Conservation (phyloP, 2,797 vertebrate species). For the Leptodactylus fallax region DNA sequence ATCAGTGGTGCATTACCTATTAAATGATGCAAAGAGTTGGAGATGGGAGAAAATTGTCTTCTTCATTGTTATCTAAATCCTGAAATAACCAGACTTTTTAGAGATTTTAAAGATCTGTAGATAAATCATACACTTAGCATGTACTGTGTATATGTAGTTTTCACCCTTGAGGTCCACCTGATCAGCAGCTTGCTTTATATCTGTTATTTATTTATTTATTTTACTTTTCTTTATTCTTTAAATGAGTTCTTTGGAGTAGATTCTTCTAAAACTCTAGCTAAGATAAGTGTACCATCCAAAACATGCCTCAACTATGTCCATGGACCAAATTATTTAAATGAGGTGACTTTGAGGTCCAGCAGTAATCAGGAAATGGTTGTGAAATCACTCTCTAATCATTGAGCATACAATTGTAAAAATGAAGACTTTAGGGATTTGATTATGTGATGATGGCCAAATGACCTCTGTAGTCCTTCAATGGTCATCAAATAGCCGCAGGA, state of each 20-base stretch:
- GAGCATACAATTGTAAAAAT: slow-evolving; percentile 27
- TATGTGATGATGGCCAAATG: slow-evolving; percentile 18
- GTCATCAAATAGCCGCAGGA: slow-evolving; percentile 18
- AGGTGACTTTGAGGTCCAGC: neutral
- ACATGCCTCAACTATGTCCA: neutral
- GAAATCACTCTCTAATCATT: slow-evolving; percentile 22
- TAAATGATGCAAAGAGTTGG: no score
- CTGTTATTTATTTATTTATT: neutral
- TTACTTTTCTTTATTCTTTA: neutral
- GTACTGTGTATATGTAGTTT: no score
- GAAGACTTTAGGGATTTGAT: slow-evolving; percentile 28
- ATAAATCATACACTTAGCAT: no score
- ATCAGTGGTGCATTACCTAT: no score
- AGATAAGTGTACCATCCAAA: neutral
- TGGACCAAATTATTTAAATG: slow-evolving; percentile 28
- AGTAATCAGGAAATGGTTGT: slow-evolving; percentile 35
- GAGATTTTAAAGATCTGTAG: no score
- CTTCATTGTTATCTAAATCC: no score
- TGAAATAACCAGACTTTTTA: no score
- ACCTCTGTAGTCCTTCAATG: slow-evolving; percentile 17
- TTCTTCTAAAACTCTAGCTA: neutral
- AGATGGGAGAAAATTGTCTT: no score
- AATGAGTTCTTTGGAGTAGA: neutral
- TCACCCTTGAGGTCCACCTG: no score
- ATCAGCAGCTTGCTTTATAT: no score